Evolutionary conservation across 2,888 invertebrate genomes (phyloP), one percentile per base, ranked within the genome.

Genomic region (Drosophila borborema): DNA sequence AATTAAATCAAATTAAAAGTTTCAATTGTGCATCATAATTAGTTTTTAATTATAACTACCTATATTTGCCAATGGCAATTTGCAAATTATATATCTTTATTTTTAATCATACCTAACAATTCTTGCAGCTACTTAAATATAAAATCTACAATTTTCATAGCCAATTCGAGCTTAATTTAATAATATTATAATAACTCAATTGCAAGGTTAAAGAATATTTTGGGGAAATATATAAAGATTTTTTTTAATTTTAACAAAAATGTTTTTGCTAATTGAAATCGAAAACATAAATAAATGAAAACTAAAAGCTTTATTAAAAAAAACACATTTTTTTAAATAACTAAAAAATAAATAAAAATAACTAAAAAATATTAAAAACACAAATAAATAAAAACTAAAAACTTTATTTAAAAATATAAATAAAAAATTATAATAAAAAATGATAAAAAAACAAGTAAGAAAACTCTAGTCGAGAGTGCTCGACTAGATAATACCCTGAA

Each of bases 1-100:
- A 84, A 84, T 85, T 85, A 82, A 73, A 71, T 63, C 56, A 55
- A 77, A 83, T 81, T 76, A 67, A 51, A 67, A 74, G 66, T 63
- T 72, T 63, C 66, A 64, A 56, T 69, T 81, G 72, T 64, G 49
- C 38, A 31, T 63, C 51, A 56, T 56, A 65, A 68, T 65, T 58
- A 18, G 18, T 56, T 8, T 72, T 70, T 66, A 63, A 67, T 58
- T 55, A 36, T 12, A 59, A 45, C 51, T 53, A 55, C 28, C 54
- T 12, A 18, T 28, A n/a, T 41, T 28, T 7, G 23, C n/a, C 40
- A 40, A 41, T n/a, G 46, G 23, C 49, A 48, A 71, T 77, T 66
- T 58, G 28, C 63, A 43, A 65, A 66, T 74, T 70, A 46, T 9
- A 46, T 41, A 20, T 62, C 12, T 23, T 7, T 58, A 20, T 23